These are phyloP conservation scores for Limosa lapponica DNA, from an alignment of 2,797 vertebrate genomes.

Conservation along the genomic window DNA sequence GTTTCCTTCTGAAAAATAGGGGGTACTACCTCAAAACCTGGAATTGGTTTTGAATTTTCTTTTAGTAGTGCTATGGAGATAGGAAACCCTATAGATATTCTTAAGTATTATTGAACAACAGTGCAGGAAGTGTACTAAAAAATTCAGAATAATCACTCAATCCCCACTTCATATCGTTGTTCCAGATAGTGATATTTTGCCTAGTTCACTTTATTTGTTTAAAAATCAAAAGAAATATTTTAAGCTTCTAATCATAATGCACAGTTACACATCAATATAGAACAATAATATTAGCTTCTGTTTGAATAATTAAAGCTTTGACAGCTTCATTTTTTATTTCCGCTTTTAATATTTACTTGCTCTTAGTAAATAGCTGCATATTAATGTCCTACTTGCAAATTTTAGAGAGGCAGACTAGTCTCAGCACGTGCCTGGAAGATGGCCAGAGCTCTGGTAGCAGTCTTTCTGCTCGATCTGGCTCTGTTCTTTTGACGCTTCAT, in stretches of 20 bases:
- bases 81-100: not conserved
- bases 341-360: not conserved
- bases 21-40: not conserved
- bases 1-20: not conserved
- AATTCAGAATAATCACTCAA: not conserved
- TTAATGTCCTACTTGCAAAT: not conserved
- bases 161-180: not conserved
- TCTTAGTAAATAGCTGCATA: not conserved
- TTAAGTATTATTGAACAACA: not conserved
- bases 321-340: not conserved
- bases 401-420: not conserved
- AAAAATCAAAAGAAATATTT: not conserved
- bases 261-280: not conserved
- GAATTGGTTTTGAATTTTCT: not conserved
- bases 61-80: not conserved
- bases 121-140: not conserved
- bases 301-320: not conserved
- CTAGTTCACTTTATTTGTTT: not conserved
- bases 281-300: not conserved
- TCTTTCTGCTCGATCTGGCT: rapidly evolving
- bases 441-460: not conserved
- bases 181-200: not conserved
- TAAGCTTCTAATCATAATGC: not conserved
- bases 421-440: not conserved
- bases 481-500: not conserved